Conservation (phyloP, 2,888 invertebrate species). For the Galerucella calmariensis region DNA sequence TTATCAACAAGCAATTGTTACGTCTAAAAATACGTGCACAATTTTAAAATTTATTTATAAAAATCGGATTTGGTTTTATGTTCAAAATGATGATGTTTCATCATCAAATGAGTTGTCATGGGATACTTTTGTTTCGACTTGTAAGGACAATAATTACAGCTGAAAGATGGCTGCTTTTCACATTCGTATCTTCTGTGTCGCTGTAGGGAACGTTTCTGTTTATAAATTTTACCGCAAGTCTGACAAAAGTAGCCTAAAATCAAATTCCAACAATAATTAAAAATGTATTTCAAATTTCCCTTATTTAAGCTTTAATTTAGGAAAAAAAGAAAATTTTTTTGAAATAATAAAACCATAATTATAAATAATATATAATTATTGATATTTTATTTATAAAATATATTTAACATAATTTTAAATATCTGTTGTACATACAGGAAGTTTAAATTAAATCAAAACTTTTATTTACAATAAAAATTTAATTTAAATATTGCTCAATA, state of each 20-base stretch:
- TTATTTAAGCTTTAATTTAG: no score
- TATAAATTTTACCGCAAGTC: conserved; percentile 49
- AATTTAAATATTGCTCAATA: no score
- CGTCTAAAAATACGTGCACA: no score
- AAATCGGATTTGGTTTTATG: no score
- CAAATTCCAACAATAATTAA: background rate
- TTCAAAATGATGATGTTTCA: background rate
- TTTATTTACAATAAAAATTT: no score
- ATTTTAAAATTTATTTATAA: no score
- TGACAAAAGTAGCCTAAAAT: conserved; percentile 27
- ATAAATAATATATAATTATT: background rate
- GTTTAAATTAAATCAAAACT: no score
- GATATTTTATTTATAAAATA: background rate
- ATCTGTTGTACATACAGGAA: conserved; percentile 16
- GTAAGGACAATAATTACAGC: conserved; percentile 49
- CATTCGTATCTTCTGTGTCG: conserved; percentile 56
- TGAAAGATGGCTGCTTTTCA: conserved; percentile 52
- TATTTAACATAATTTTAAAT: conserved; percentile 17
- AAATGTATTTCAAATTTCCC: no score
- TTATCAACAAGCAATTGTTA: no score
- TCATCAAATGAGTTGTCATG: background rate
- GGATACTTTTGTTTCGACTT: conserved; percentile 50
- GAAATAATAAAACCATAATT: background rate
- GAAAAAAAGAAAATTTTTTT: no score
- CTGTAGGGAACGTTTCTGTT: conserved; percentile 48